Evolutionary conservation across 2,113 vertebrate species (phyloP).

Genomic region (Eira barbara): DNA sequence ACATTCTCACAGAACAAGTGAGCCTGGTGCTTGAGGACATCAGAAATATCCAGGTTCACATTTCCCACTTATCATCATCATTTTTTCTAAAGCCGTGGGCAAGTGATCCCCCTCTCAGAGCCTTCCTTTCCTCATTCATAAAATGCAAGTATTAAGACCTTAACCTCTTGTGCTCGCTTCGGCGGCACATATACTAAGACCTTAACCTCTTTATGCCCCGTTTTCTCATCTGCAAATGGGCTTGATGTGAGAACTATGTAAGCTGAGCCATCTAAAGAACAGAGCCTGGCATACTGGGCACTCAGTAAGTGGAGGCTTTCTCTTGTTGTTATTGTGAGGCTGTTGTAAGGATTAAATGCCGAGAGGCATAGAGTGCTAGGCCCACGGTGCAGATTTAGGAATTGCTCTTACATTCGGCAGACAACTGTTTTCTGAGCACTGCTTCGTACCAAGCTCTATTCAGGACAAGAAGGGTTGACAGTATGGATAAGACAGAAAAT

Average conservation of each 20-base stretch:
- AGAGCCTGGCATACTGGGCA: not conserved
- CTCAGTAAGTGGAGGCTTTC: not conserved
- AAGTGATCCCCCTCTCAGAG: not conserved
- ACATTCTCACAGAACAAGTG: not conserved
- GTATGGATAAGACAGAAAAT: not conserved
- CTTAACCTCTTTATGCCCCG: not conserved
- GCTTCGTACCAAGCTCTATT: not conserved
- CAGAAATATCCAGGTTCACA: not conserved
- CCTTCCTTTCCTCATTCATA: not conserved
- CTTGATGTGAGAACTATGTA: not conserved
- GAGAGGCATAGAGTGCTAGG: not conserved
- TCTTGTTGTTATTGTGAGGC: rapidly evolving
- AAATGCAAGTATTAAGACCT: not conserved
- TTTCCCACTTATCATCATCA: no score
- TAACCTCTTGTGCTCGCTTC: no score
- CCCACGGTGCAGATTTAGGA: not conserved
- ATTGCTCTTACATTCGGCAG: not conserved
- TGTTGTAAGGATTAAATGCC: not conserved
- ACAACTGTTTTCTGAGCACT: not conserved
- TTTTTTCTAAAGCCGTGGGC: not conserved
- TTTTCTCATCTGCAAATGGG: not conserved
- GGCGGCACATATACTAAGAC: no score
- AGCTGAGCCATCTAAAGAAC: not conserved
- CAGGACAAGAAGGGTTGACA: not conserved
- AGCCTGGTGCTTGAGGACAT: not conserved